A percentile compares a stretch with the other conserved stretches of the same genome.
phyloP scores from a whole-genome alignment of 1,140 invertebrate genomes.

The Cheumatopsyche charites region DNA sequence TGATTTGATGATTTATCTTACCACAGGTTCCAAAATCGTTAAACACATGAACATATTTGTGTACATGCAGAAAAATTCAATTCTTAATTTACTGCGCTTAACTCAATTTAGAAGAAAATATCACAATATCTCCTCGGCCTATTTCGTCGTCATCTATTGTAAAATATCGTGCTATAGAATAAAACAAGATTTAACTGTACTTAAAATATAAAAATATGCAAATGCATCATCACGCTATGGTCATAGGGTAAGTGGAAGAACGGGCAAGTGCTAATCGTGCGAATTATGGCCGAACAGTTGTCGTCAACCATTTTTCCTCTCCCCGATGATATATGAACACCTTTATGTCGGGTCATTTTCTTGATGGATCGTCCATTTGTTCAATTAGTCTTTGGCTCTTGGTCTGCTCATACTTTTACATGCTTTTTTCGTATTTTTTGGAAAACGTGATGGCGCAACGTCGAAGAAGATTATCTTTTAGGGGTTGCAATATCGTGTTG shows the following conservation, averaged over 20 bases:
- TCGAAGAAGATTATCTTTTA: constrained; percentile 10
- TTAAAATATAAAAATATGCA: background rate
- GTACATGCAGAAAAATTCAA: too few species aligned
- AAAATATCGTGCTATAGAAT: too few species aligned
- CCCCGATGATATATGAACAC: background rate
- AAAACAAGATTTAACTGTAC: too few species aligned
- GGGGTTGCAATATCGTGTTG: background rate
- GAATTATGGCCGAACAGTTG: constrained; percentile 1
- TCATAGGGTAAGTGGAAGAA: constrained; percentile 17
- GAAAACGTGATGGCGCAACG: constrained; percentile 20
- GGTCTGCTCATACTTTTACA: background rate
- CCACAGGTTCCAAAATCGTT: too few species aligned
- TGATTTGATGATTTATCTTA: too few species aligned
- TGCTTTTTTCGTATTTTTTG: constrained; percentile 10
- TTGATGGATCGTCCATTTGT: constrained; percentile 22
- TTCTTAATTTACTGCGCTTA: too few species aligned
- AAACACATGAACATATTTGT: too few species aligned
- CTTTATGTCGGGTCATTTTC: constrained; percentile 16
- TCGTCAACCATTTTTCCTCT: too few species aligned
- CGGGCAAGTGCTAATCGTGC: background rate
- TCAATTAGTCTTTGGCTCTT: constrained; percentile 16
- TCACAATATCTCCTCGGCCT: too few species aligned
- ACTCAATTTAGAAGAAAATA: too few species aligned
- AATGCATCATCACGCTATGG: constrained; percentile 12
- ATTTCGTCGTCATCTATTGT: too few species aligned